Percentiles rank a stretch among this genome's conserved stretches.
These are phyloP conservation scores for Lepidurus arcticus DNA, from an alignment of 1,140 invertebrate genomes.

Conservation along the genomic window DNA sequence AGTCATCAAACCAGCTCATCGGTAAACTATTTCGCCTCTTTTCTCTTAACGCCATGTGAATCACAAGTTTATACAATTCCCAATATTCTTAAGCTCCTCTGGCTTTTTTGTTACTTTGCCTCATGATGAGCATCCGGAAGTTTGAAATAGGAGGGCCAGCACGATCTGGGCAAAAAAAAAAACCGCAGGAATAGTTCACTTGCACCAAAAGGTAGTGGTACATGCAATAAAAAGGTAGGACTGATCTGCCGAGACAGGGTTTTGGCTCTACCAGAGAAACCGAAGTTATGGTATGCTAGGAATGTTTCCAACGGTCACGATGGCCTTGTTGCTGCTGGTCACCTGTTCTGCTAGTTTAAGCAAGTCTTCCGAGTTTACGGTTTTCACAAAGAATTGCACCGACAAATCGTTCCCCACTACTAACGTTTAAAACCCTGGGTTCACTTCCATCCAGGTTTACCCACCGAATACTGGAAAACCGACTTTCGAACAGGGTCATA, in stretches of 20 bases:
- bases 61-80: too few relatives aligned
- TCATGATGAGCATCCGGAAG: too few relatives aligned
- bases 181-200: neutral
- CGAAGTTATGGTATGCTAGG: neutral
- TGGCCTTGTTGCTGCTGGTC: neutral
- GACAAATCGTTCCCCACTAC: neutral
- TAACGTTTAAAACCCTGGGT: neutral
- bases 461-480: neutral
- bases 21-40: too few relatives aligned
- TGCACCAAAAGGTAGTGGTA: neutral
- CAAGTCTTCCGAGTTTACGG: neutral
- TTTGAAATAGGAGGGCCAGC: too few relatives aligned
- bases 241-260: neutral
- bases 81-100: too few relatives aligned
- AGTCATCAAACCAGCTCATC: too few relatives aligned
- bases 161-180: too few relatives aligned
- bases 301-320: slow-evolving; percentile 17
- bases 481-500: neutral
- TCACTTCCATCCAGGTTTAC: neutral
- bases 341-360: neutral
- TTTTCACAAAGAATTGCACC: neutral
- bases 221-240: slow-evolving; percentile 1
- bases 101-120: too few relatives aligned
- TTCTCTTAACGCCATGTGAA: too few relatives aligned
- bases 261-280: neutral